Conservation (phyloP, 2,113 vertebrate species). For the Cyphomyrus plagiostoma region DNA sequence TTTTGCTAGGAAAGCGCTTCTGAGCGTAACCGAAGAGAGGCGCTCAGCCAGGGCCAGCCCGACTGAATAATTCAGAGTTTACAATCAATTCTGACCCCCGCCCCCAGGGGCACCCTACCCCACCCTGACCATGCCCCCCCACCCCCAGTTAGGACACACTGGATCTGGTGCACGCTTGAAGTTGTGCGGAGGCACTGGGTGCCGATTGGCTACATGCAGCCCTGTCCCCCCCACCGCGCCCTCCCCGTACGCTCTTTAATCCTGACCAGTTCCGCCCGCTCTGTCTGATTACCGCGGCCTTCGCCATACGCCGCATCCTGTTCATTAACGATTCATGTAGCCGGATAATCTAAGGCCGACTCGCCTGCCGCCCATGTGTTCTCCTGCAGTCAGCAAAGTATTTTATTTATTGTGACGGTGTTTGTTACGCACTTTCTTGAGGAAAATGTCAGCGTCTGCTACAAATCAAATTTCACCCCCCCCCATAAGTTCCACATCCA, state of each 20-base stretch:
- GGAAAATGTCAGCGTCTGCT: neutral
- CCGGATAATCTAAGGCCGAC: neutral
- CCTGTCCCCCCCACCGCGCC: neutral
- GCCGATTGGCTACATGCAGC: neutral
- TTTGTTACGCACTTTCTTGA: conserved; percentile 6
- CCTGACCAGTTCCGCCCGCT: neutral
- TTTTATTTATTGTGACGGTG: conserved; percentile 13
- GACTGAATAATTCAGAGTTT: conserved; percentile 69
- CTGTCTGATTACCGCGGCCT: neutral
- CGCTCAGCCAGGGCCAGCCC: conserved; percentile 53
- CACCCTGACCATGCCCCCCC: conserved; percentile 45
- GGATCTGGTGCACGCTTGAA: neutral
- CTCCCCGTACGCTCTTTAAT: neutral
- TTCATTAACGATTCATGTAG: conserved; percentile 12
- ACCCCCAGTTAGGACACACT: conserved; percentile 31
- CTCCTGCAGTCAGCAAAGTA: conserved; percentile 10
- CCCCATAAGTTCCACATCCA: neutral
- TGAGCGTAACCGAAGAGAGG: conserved; percentile 71
- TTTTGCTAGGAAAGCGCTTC: conserved; percentile 74
- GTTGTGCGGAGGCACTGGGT: too few relatives aligned
- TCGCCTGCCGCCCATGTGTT: neutral
- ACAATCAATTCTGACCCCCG: conserved; percentile 66
- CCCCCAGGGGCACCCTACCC: conserved; percentile 45
- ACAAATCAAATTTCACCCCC: conserved; percentile 12
- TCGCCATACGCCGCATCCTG: neutral